Evolutionary conservation across 2,113 vertebrate species (phyloP), one percentile per base, ranked within the genome.

Genomic region (Solea solea): DNA sequence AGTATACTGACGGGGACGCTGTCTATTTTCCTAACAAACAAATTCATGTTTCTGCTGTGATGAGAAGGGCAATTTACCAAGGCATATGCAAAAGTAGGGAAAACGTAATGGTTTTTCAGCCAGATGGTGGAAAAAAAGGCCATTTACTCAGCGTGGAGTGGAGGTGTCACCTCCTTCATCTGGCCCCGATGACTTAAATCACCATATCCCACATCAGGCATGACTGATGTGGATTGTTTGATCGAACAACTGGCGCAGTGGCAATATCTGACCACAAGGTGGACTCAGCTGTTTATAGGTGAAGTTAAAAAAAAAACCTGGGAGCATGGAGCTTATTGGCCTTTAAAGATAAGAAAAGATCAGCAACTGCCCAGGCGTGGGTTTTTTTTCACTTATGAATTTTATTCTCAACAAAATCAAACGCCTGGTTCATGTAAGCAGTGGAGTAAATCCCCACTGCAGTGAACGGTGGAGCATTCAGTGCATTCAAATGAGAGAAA

Each of bases 1-100:
- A 1, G 27, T 21, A 21, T 6, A 27, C 14, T 45, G 15, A 50
- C 9, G 8, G 10, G 0, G n/a, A 9, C 64, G 39, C 70, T 51
- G 41, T 52, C 50, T 56, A 86, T 89, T 89, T 91, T 57, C 86
- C 70, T 91, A 74, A 41, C 13, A 86, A 81, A 73, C 76, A 76
- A 64, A 88, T 84, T 45, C 60, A 53, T 59, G 44, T 49, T 69
- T 65, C 58, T 61, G 28, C 51, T 60, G 61, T 67, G 61, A 41
- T 62, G 52, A 25, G 3, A 66, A 21, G 8, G 52, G 25, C 39
- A 70, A 52, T 72, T 63, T 15, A 55, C 68, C 60, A 64, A 21
- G 49, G 44, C 41, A 7, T 76, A 91, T 91, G 90, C 88, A 90
- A 91, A 90, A 59, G 57, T 70, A 85, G 49, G 48, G 25, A 86